phyloP scores from a whole-genome alignment of 2,113 vertebrate species.

The Melanocharis versteri region DNA sequence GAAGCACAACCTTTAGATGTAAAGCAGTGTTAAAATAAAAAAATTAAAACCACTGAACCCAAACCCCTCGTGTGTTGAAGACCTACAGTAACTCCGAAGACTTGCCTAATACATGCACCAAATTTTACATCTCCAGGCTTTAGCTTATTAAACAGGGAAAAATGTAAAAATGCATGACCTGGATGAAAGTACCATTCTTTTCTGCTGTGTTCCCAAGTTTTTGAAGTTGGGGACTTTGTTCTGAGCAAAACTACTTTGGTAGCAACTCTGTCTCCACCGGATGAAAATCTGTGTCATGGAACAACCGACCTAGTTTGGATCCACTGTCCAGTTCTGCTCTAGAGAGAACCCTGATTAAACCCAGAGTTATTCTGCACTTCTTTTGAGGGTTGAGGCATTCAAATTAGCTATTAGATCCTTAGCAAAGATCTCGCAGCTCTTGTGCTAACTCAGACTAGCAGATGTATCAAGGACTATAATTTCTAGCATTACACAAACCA shows the following conservation, averaged over 20 bases:
- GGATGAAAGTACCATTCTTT: constrained; percentile 10
- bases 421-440: not conserved
- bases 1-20: not conserved
- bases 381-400: not conserved
- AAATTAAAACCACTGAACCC: not conserved
- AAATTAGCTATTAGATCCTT: not conserved
- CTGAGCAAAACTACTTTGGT: constrained; percentile 32
- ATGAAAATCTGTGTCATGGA: not conserved
- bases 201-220: not conserved
- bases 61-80: not conserved
- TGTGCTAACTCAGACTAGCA: not conserved
- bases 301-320: not conserved
- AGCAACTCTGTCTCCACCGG: not conserved
- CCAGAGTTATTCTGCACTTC: not conserved
- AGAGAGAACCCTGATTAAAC: not conserved
- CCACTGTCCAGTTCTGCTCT: not conserved
- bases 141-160: constrained; percentile 12
- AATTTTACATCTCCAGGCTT: constrained; percentile 7
- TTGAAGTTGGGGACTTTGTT: constrained; percentile 56
- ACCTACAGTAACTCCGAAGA: not conserved
- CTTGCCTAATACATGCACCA: constrained; percentile 6
- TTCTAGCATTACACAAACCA: constrained; percentile 16
- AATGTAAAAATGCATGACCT: constrained; percentile 41
- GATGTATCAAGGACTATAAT: not conserved
- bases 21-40: not conserved